Evolutionary conservation across 2,113 vertebrate species (phyloP), one percentile per base, ranked within the genome.

Genomic region (Amia ocellicauda): DNA sequence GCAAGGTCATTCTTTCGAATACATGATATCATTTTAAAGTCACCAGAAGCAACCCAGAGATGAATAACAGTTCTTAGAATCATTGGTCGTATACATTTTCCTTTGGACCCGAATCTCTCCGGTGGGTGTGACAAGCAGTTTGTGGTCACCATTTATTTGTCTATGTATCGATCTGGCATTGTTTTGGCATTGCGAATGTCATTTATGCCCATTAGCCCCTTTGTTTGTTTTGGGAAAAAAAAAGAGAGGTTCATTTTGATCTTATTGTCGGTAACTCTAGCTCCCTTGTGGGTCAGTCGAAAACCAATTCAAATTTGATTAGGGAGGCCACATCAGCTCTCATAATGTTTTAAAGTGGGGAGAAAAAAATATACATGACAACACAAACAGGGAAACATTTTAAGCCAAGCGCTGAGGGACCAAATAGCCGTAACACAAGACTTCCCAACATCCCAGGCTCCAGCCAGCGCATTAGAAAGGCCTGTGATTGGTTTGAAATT

Each of bases 221-320:
- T 88, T 89, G 89, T 89, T 90, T 90, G 86, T 89, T 89, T 89
- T 88, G 85, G 86, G 89, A 87, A 80, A 86, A 86, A 76, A 85
- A 89, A 88, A 87, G 84, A 83, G 83, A 88, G 86, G 86, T 81
- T 86, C 83, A 78, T 78, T 88, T 75, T 89, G 80, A 90, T 90
- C 89, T 87, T 87, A 88, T 90, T 89, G 86, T 84, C 82, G 84
- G 89, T 89, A 89, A 89, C 87, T 81, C 79, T 86, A 89, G 79
- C 88, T 88, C 83, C 79, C 82, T 76, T 69, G 86, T 85, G 86
- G 83, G 80, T 64, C 43, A 80, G 80, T 71, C 69, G 77, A 87
- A 89, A 88, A 85, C 86, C 89, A 85, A 89, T 89, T 78, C 82
- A 89, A 90, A 90, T 85, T 80, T 78, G 81, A 84, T 90, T 90